Evolutionary conservation across 2,797 vertebrate genomes (phyloP).

Genomic region (Muraenolepis orangiensis): DNA sequence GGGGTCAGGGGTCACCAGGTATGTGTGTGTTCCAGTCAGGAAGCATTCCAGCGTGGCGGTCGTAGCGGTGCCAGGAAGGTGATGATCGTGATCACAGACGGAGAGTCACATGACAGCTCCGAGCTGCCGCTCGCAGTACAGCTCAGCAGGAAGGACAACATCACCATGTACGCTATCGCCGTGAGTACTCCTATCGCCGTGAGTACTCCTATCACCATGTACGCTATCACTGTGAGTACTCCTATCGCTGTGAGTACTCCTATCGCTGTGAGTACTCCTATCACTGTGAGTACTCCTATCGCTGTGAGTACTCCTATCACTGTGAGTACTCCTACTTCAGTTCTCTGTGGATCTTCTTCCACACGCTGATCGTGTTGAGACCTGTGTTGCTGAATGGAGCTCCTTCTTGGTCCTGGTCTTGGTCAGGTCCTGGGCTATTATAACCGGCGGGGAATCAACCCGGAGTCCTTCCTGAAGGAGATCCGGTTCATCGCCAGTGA

Average conservation of each 20-base stretch:
- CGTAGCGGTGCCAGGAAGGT: constrained; percentile 93
- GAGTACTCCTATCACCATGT: too few species aligned
- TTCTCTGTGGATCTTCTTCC: too few species aligned
- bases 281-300: too few species aligned
- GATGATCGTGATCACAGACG: constrained; percentile 97
- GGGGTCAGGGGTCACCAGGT: neutral
- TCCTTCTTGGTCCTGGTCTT: too few species aligned
- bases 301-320: too few species aligned
- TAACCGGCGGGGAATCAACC: constrained; percentile 91
- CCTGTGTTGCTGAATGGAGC: too few species aligned
- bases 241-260: too few species aligned
- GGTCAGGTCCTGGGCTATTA: constrained; percentile 90
- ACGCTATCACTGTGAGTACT: too few species aligned
- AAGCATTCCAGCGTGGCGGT: constrained; percentile 90
- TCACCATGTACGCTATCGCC: constrained; percentile 94
- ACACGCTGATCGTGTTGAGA: too few species aligned
- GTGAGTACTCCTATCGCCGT: constrained; percentile 73
- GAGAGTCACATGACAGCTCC: constrained; percentile 93
- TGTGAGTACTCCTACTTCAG: too few species aligned
- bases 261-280: too few species aligned
- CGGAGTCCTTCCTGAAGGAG: constrained; percentile 88
- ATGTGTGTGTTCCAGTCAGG: constrained; percentile 68
- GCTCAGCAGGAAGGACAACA: constrained; percentile 86
- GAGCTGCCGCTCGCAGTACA: constrained; percentile 84
- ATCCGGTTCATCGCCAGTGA: constrained; percentile 94